phyloP scores from a whole-genome alignment of 2,888 invertebrate genomes.

The Leucophenga montana region DNA sequence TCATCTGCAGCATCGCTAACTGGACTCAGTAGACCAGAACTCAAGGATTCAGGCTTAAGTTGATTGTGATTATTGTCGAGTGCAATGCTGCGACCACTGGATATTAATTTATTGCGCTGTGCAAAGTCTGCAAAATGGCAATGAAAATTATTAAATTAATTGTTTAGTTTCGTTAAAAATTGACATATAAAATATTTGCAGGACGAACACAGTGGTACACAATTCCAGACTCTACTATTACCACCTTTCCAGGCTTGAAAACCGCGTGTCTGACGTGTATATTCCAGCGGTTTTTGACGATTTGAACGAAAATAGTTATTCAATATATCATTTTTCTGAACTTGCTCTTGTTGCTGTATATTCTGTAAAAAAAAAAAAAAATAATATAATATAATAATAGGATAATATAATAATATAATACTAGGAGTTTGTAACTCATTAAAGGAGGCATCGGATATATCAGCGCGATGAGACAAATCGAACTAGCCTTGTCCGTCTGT shows the following conservation, averaged over 20 bases:
- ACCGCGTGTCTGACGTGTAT: slow-evolving; percentile 76
- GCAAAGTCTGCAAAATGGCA: not conserved
- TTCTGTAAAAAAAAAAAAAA: slow-evolving; percentile 28
- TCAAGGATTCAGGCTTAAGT: not conserved
- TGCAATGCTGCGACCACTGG: not conserved
- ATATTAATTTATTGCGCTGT: slow-evolving; percentile 10
- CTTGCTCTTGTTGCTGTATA: slow-evolving; percentile 6
- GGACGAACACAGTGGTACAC: not conserved
- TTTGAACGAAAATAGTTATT: slow-evolving; percentile 80
- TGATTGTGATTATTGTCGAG: not conserved
- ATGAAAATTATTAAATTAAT: not conserved
- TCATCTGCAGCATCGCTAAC: not conserved
- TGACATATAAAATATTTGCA: not conserved
- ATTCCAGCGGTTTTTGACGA: slow-evolving; percentile 77
- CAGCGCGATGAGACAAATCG: no score
- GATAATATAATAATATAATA: not conserved
- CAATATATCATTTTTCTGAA: slow-evolving; percentile 77
- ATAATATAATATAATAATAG: not conserved
- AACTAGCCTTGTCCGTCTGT: no score
- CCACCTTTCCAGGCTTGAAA: slow-evolving; percentile 76
- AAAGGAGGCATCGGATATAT: no score
- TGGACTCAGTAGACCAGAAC: not conserved
- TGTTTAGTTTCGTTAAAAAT: not conserved
- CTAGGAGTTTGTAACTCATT: no score
- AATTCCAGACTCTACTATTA: slow-evolving; percentile 6